A percentile compares a stretch with the other conserved stretches of the same genome.
Evolutionary conservation across 2,113 vertebrate genomes (phyloP).

Genomic region (Vombatus ursinus): DNA sequence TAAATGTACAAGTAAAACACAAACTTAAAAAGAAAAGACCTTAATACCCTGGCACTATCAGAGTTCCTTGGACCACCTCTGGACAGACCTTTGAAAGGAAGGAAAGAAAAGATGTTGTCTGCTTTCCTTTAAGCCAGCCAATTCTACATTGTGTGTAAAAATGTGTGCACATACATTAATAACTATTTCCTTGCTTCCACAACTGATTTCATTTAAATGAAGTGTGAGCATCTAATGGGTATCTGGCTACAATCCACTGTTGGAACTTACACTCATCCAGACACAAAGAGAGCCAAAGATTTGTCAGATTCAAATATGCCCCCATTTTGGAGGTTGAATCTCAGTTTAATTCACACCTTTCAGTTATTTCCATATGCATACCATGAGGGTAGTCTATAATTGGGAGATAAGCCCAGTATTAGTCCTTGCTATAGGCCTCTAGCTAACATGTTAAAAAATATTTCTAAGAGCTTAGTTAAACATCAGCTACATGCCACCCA

Average conservation of each 20-base stretch:
- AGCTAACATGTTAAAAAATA: slow-evolving; percentile 72
- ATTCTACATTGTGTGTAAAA: neutral
- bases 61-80: neutral
- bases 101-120: neutral
- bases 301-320: slow-evolving; percentile 52
- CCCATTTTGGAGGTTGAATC: slow-evolving; percentile 57
- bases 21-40: neutral
- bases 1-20: neutral
- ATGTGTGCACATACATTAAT: neutral
- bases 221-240: neutral
- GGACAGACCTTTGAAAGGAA: neutral
- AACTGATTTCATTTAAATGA: neutral
- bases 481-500: slow-evolving; percentile 5
- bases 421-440: slow-evolving; percentile 65
- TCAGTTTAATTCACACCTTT: slow-evolving; percentile 71
- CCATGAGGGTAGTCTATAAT: slow-evolving; percentile 68
- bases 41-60: neutral
- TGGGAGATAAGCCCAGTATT: slow-evolving; percentile 78
- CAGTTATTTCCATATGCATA: slow-evolving; percentile 65
- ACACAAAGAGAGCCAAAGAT: slow-evolving; percentile 22
- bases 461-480: slow-evolving; percentile 58
- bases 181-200: neutral
- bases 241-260: neutral
- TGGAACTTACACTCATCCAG: slow-evolving; percentile 53
- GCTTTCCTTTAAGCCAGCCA: neutral